Evolutionary conservation across 2,113 vertebrate species (phyloP).

Genomic region (Mellivora capensis): DNA sequence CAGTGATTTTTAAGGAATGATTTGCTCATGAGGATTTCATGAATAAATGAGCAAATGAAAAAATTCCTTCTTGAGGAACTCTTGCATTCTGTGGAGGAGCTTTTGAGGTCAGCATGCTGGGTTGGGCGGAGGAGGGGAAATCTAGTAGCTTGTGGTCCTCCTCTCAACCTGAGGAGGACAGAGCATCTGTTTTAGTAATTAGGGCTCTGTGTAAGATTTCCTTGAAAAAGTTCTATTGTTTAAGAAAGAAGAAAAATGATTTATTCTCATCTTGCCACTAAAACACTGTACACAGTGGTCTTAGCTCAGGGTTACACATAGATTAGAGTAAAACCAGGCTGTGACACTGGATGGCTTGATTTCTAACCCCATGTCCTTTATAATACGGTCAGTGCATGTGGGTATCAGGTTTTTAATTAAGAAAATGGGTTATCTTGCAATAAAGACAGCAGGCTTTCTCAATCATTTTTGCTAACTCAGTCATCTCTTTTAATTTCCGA

Average conservation of each 20-base stretch:
- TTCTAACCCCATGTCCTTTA: not conserved
- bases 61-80: not conserved
- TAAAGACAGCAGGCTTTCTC: not conserved
- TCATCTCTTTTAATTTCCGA: not conserved
- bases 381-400: accelerated
- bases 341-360: not conserved
- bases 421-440: not conserved
- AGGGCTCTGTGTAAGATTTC: not conserved
- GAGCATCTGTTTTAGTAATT: not conserved
- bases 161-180: not conserved
- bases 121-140: not conserved
- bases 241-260: not conserved
- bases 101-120: not conserved
- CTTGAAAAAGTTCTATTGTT: not conserved
- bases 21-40: not conserved
- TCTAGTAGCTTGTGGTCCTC: not conserved
- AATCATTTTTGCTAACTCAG: not conserved
- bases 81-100: not conserved
- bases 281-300: not conserved
- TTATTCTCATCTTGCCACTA: not conserved
- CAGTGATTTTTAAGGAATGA: not conserved
- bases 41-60: not conserved
- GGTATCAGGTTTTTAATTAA: not conserved
- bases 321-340: not conserved
- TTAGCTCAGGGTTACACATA: not conserved